phyloP scores from a whole-genome alignment of 2,797 vertebrate species.

The Darevskia nairensis region DNA sequence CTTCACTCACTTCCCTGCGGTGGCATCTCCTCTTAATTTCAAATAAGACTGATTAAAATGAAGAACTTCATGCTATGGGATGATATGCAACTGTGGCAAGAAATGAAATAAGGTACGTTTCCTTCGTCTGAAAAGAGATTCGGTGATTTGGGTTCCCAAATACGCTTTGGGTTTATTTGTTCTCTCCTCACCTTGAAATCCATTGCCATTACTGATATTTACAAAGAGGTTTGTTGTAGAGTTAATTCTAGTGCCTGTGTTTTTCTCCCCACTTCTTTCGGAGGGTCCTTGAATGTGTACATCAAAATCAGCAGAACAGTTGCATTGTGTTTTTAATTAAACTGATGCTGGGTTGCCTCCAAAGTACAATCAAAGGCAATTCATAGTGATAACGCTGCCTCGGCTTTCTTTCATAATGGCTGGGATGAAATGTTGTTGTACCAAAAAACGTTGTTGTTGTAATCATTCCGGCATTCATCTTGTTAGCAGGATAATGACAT shows the following conservation, averaged over 20 bases:
- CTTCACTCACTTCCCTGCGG: slow-evolving; percentile 36
- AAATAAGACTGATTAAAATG: slow-evolving; percentile 93
- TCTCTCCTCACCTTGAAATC: not conserved
- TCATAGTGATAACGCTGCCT: slow-evolving; percentile 59
- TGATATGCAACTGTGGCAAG: no score
- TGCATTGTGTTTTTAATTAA: slow-evolving; percentile 67
- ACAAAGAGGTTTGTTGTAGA: slow-evolving; percentile 41
- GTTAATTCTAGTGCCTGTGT: slow-evolving; percentile 57
- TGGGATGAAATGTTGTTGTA: slow-evolving; percentile 53
- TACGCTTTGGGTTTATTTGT: not conserved
- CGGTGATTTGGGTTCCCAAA: not conserved
- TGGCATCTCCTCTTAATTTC: slow-evolving; percentile 70
- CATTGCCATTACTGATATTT: slow-evolving; percentile 18
- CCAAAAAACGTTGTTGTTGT: not conserved
- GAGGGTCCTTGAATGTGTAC: slow-evolving; percentile 64
- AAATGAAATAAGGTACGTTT: not conserved
- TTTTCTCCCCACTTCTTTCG: slow-evolving; percentile 46
- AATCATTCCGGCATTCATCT: slow-evolving; percentile 65
- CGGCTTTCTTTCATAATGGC: slow-evolving; percentile 58
- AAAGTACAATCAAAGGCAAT: slow-evolving; percentile 66
- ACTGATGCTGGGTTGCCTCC: slow-evolving; percentile 57
- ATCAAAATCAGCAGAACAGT: slow-evolving; percentile 56
- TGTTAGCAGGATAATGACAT: slow-evolving; percentile 65
- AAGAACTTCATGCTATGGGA: slow-evolving; percentile 58
- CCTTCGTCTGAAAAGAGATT: not conserved